These are phyloP conservation scores for Capitella teleta DNA, from an alignment of 1,140 invertebrate species.

Conservation along the genomic window DNA sequence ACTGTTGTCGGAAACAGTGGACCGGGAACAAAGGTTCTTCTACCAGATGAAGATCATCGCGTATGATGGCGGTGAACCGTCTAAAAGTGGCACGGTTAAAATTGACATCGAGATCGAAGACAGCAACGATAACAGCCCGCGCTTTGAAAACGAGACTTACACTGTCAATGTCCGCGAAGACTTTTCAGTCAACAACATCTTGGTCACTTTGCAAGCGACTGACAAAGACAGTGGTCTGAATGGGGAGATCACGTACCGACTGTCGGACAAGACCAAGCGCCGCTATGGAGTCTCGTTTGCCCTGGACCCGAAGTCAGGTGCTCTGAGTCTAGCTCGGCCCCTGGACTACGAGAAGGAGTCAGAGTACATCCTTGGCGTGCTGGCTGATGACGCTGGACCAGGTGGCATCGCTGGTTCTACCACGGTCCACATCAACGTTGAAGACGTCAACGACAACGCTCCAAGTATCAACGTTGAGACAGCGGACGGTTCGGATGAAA, in stretches of 20 bases:
- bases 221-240: conserved; percentile 32
- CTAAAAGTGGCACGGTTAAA: background rate
- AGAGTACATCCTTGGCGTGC: conserved; percentile 7
- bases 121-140: conserved; percentile 35
- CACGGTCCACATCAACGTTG: conserved; percentile 42
- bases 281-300: conserved; percentile 3
- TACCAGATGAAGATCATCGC: conserved; percentile 9
- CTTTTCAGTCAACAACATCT: conserved; percentile 68
- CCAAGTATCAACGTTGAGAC: conserved; percentile 12
- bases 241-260: conserved; percentile 57
- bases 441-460: conserved; percentile 43
- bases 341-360: conserved; percentile 9
- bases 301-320: conserved; percentile 7
- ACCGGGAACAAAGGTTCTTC: conserved; percentile 6
- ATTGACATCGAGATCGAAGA: conserved; percentile 15
- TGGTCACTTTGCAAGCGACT: conserved; percentile 61
- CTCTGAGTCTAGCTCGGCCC: background rate
- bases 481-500: background rate
- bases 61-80: conserved; percentile 9
- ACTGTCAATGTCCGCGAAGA: conserved; percentile 68
- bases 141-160: conserved; percentile 40
- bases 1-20: conserved; percentile 7
- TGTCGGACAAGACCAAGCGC: conserved; percentile 41
- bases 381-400: conserved; percentile 9
- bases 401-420: conserved; percentile 5